Evolutionary conservation across 2,113 vertebrate genomes (phyloP), one percentile per base, ranked within the genome.

Genomic region (Syrmaticus mikado): DNA sequence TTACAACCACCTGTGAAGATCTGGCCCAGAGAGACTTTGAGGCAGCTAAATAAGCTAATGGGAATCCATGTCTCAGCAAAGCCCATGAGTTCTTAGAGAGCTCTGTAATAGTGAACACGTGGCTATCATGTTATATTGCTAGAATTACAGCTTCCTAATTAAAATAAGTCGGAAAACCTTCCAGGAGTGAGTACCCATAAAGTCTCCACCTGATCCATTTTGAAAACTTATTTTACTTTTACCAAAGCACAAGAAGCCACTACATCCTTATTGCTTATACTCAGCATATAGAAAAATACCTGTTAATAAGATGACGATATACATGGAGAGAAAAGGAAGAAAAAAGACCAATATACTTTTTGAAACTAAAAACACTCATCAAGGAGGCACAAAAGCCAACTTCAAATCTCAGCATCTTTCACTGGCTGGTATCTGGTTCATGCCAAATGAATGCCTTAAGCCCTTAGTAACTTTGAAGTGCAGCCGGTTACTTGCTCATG

Each of bases 351-450:
- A 5, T 32, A 46, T 13, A n/a, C 15, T 6, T 78, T 70, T 77
- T 74, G 78, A 74, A 73, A 74, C 13, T 38, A n/a, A 36, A 36
- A 78, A 60, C 3, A 8, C 7, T 65, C 16, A 82, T 82, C 64
- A 68, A 14, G 28, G 79, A 91, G 71, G 41, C 72, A 87, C 36
- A 67, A 90, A 91, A n/a, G 11, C 40, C 21, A 72, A 2, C 32
- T 95, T 87, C 66, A 85, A 88, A 85, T 74, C 36, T 19, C 21
- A 83, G 1, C 36, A 88, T 81, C 60, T 82, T 75, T 90, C 85
- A 74, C 25, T 58, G 67, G 34, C 8, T 85, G 80, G 64, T 83
- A 67, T 53, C 79, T 85, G 50, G 65, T 60, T 96, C 92, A 90
- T 40, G 67, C 55, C 68, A 90, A 96, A 91, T 62, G 79, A 94